These are phyloP conservation scores for Upupa epops DNA, from an alignment of 2,113 vertebrate genomes.

Conservation along the genomic window DNA sequence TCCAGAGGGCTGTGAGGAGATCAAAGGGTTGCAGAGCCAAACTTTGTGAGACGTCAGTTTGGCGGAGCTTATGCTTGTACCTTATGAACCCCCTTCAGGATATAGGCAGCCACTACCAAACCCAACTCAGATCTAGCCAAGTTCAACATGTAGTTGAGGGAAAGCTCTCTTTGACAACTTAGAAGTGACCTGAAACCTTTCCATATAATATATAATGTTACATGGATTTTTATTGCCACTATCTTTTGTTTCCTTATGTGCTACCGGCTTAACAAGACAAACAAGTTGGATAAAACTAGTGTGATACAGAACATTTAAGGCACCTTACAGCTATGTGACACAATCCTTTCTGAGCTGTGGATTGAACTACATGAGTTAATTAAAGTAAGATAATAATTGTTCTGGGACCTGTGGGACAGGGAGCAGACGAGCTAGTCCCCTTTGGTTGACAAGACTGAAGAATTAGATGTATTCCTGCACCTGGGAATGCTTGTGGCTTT, in stretches of 20 bases:
- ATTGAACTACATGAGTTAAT: conserved; percentile 46
- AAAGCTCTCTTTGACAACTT: background rate
- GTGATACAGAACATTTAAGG: background rate
- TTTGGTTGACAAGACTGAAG: background rate
- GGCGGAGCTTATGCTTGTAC: background rate
- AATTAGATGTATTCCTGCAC: background rate
- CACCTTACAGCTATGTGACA: background rate
- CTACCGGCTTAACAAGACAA: background rate
- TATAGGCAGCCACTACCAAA: background rate
- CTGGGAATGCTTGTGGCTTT: background rate
- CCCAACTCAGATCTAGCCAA: background rate
- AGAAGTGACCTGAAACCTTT: background rate
- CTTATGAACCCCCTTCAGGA: background rate
- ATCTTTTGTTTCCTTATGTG: background rate
- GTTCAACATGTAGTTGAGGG: background rate
- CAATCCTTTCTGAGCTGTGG: background rate
- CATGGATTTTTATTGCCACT: background rate
- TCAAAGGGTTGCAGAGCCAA: background rate
- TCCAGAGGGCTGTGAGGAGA: background rate
- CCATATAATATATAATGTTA: background rate
- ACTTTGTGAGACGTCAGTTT: background rate
- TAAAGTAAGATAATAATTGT: conserved; percentile 59
- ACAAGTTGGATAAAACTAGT: background rate
- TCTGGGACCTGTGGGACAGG: conserved; percentile 42
- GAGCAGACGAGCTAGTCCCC: background rate